These are phyloP conservation scores for Neodiprion fabricii DNA, from an alignment of 1,140 invertebrate genomes.

Conservation along the genomic window DNA sequence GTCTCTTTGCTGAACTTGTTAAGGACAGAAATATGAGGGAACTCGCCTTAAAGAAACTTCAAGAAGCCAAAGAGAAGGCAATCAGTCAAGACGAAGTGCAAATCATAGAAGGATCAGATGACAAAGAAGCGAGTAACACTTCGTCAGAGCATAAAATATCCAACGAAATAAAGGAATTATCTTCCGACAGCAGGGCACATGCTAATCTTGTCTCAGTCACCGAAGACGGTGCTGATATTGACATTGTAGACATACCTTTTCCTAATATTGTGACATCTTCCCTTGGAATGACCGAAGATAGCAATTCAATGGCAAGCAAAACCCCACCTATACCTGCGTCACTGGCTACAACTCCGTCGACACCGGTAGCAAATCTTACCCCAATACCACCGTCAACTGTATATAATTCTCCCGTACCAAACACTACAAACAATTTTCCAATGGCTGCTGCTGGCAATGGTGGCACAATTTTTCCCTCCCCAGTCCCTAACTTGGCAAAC, in stretches of 20 bases:
- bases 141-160: conserved; percentile 30
- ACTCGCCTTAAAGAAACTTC: conserved; percentile 72
- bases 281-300: conserved; percentile 27
- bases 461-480: conserved; percentile 15
- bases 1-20: conserved; percentile 86
- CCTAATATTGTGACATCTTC: conserved; percentile 42
- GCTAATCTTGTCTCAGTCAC: conserved; percentile 49
- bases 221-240: conserved; percentile 55
- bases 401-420: conserved; percentile 46
- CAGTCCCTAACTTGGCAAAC: conserved; percentile 17
- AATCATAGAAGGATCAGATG: conserved; percentile 55
- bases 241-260: conserved; percentile 70
- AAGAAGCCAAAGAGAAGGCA: conserved; percentile 62
- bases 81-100: conserved; percentile 54
- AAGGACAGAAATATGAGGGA: conserved; percentile 83
- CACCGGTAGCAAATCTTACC: conserved; percentile 21
- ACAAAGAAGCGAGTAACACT: conserved; percentile 44
- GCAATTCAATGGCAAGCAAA: conserved; percentile 33
- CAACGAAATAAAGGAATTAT: conserved; percentile 64
- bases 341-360: conserved; percentile 9
- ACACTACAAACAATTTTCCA: conserved; percentile 31
- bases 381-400: conserved; percentile 37
- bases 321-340: conserved; percentile 50
- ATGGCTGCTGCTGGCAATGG: conserved; percentile 31
- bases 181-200: conserved; percentile 44